phyloP scores from a whole-genome alignment of 2,888 invertebrate genomes.

The Drosophila monieri region DNA sequence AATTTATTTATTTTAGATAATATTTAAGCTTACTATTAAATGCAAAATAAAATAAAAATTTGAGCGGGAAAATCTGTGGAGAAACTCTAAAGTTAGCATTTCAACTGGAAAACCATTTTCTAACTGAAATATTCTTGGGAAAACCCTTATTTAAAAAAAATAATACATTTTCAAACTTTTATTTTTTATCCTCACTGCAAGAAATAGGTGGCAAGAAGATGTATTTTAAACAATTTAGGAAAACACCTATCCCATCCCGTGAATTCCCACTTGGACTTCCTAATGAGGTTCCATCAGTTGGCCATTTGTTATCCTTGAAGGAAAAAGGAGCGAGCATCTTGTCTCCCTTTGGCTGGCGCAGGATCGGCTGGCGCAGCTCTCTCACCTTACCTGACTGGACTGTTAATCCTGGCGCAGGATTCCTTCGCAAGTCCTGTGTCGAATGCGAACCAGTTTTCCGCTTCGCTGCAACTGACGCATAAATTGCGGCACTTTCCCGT shows the following conservation, averaged over 20 bases:
- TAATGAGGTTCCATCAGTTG: slow-evolving; percentile 16
- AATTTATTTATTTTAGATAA: too few species aligned
- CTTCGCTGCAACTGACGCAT: slow-evolving; percentile 73
- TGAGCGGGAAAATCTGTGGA: too few species aligned
- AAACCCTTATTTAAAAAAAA: not conserved
- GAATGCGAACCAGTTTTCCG: slow-evolving; percentile 77
- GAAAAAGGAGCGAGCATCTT: not conserved
- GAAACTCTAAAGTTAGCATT: too few species aligned
- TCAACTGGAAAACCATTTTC: too few species aligned
- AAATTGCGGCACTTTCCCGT: slow-evolving; percentile 56
- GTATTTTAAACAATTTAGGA: not conserved
- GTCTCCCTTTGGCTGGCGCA: slow-evolving; percentile 2
- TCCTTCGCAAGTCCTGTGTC: slow-evolving; percentile 46
- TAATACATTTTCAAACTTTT: not conserved
- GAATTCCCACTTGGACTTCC: not conserved
- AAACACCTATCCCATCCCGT: not conserved
- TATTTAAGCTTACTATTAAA: too few species aligned
- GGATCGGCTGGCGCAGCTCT: not conserved
- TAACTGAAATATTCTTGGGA: not conserved
- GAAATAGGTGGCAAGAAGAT: not conserved
- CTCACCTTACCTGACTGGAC: slow-evolving; percentile 23
- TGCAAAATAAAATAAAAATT: too few species aligned
- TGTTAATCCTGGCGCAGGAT: slow-evolving; percentile 39
- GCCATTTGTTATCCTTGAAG: slow-evolving; percentile 14
- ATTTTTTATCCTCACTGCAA: not conserved